Evolutionary conservation across 2,113 vertebrate genomes (phyloP), one percentile per base, ranked within the genome.

Genomic region (Uria lomvia): DNA sequence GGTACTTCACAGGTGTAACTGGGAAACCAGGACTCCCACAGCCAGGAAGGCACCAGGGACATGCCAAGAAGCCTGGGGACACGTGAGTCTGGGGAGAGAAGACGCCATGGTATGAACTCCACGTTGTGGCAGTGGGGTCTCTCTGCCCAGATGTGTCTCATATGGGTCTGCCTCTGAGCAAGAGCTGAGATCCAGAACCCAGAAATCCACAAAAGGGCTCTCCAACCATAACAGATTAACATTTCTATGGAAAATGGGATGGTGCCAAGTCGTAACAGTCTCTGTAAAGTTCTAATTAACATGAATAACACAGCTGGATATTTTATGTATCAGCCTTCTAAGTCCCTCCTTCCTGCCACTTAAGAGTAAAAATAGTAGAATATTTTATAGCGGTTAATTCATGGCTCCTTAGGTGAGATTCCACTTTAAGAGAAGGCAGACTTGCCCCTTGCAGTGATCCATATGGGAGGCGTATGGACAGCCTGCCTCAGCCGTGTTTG

Each of bases 241-340:
- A 68, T 85, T 94, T 85, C 90, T 88, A 82, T 36, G 66, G 93
- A 96, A 95, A 96, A 96, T 77, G 89, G 89, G 91, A 91, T 13
- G 34, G 49, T 67, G 96, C 86, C 91, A 95, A 91, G 56, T 65
- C 21, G 0, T 78, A 96, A 94, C 68, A 94, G 52, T 38, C n/a
- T 84, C 89, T 87, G 86, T 47, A 80, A 94, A 84, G 79, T 75
- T 73, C 70, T 74, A 91, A 91, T 96, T 94, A 95, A 85, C 77
- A 92, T 21, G 73, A 96, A 91, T 91, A 97, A 94, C 94, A 96
- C 94, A 96, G 91, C 86, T 91, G 91, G 76, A 60, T 94, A 95
- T 91, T 95, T 95, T 81, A 95, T 78, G 30, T 68, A 96, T 86
- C 94, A 87, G 40, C 12, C 67, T 67, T 60, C 52, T 89, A 94